These are phyloP conservation scores for Struthio camelus DNA, from an alignment of 2,113 vertebrate species.

Conservation along the genomic window DNA sequence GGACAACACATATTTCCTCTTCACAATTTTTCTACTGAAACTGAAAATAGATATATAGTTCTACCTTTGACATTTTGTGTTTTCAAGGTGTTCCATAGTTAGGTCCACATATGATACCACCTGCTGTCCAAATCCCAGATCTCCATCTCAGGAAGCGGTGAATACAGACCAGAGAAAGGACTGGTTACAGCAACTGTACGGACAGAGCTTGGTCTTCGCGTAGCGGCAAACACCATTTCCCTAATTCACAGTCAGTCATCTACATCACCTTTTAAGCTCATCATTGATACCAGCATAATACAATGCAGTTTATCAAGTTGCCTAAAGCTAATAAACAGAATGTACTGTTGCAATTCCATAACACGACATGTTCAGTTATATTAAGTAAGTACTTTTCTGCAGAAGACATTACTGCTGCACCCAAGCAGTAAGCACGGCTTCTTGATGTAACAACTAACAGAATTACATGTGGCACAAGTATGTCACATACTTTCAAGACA, in stretches of 20 bases:
- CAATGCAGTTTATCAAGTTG: slow-evolving; percentile 71
- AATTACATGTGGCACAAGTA: slow-evolving; percentile 34
- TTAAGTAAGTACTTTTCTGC: slow-evolving; percentile 65
- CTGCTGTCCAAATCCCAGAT: not conserved
- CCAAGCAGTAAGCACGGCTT: slow-evolving; percentile 1
- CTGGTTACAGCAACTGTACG: too few relatives aligned
- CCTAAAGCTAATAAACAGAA: slow-evolving; percentile 73
- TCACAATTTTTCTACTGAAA: not conserved
- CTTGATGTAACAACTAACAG: not conserved
- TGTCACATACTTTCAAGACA: not conserved
- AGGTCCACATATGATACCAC: too few relatives aligned
- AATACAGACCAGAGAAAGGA: not conserved
- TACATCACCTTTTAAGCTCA: not conserved
- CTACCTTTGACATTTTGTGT: not conserved
- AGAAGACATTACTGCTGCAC: slow-evolving; percentile 61
- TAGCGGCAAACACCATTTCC: not conserved
- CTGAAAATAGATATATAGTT: not conserved
- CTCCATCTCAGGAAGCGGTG: not conserved
- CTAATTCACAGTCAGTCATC: not conserved
- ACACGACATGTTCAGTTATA: slow-evolving; percentile 76
- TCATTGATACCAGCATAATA: slow-evolving; percentile 61
- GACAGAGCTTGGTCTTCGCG: not conserved
- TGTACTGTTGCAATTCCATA: slow-evolving; percentile 72
- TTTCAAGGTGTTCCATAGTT: not conserved
- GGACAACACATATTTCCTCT: not conserved